Base-by-base conservation (phyloP, 2,797 vertebrate genomes). In the Micrastur ruficollis region DNA sequence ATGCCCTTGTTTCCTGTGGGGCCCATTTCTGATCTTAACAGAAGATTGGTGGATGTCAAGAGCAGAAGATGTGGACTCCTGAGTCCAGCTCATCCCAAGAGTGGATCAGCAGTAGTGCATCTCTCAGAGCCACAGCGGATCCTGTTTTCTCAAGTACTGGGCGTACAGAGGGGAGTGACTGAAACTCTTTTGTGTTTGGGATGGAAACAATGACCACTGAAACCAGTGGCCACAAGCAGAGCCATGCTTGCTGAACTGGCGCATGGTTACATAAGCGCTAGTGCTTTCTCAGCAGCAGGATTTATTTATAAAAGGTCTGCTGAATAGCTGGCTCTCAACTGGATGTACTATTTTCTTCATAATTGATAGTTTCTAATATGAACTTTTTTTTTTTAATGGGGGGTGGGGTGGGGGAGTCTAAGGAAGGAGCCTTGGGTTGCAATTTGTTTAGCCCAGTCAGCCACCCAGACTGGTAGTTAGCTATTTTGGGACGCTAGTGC, bases 401-500 rank as follows among this genome's bases (percentile, higher is more conserved):
- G 42, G n/a, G 8, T 36, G 19, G 31, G 32, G 38, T 40, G 29
- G 20, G 61, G 74, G 40, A 81, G 46, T 42, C 72, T 55, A 38
- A 85, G 91, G 88, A 68, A 63, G 71, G 81, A 92, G 74, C 40
- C 90, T 82, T 70, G 85, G 71, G 34, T 68, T 95, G 72, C 72
- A 85, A 65, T 93, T 93, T 91, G 34, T 88, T 67, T 53, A 81
- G 85, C 50, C 85, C 68, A 75, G 73, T 42, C 47, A 83, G 65
- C 72, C 73, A 53, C 72, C 72, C 80, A 95, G 82, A 40, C 55
- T 55, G 40, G 87, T 86, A 92, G 72, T 42, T 93, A 93, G 83
- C 50, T 97, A 93, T 96, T 96, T 96, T 91, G 90, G 96, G 91
- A 88, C 74, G 59, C 31, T 31, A 42, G 16, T 34, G 79, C 75